Conservation (phyloP, 2,888 invertebrate species). For the Acleris emargana region DNA sequence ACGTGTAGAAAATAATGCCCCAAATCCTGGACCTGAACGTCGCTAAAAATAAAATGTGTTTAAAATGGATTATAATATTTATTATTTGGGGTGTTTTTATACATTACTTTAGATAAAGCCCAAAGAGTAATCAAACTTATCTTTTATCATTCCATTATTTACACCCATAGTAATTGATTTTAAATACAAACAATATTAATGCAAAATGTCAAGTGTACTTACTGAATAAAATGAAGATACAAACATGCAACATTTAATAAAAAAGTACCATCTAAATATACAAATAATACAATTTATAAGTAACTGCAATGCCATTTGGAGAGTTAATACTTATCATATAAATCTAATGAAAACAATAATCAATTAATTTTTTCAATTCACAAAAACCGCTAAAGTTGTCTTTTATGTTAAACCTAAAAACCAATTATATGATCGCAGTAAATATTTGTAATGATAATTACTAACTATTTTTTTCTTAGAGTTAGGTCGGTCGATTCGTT, state of each 20-base stretch:
- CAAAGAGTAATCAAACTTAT: background rate
- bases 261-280: conserved; percentile 64
- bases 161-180: conserved; percentile 23
- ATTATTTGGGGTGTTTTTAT: too few species aligned
- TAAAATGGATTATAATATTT: too few species aligned
- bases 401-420: too few species aligned
- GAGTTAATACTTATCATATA: conserved; percentile 45
- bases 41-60: too few species aligned
- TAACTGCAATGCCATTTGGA: conserved; percentile 69
- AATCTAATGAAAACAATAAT: conserved; percentile 44
- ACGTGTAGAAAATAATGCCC: too few species aligned
- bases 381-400: too few species aligned
- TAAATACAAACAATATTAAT: background rate
- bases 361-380: conserved; percentile 12
- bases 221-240: conserved; percentile 1
- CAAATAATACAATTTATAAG: conserved; percentile 61
- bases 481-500: conserved; percentile 1
- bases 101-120: too few species aligned
- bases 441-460: too few species aligned
- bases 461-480: background rate
- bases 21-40: too few species aligned
- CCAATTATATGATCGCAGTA: too few species aligned
- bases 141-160: conserved; percentile 22
- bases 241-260: conserved; percentile 23
- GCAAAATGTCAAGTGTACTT: background rate